These are phyloP conservation scores for Rhyacichthys aspro DNA, from an alignment of 2,797 vertebrate genomes.

Conservation along the genomic window DNA sequence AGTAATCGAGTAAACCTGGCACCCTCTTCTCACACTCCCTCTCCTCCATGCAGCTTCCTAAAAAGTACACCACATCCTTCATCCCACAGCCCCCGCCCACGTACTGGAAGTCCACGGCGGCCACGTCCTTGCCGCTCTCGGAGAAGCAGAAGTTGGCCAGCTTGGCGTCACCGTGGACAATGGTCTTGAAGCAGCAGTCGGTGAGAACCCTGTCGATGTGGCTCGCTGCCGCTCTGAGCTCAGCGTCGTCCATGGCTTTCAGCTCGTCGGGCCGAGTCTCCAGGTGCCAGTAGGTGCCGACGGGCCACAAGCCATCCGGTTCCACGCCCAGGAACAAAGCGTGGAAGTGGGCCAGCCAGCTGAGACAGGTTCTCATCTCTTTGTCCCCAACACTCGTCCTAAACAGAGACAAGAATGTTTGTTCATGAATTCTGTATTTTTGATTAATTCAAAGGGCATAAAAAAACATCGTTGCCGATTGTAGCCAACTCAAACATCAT, in stretches of 20 bases:
- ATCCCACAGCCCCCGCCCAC: slow-evolving; percentile 82
- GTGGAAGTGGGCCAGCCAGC: slow-evolving; percentile 83
- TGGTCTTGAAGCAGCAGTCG: slow-evolving; percentile 74
- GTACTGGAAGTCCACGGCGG: slow-evolving; percentile 84
- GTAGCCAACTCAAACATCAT: no score
- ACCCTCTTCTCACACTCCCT: slow-evolving; percentile 74
- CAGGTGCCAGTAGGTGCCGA: slow-evolving; percentile 85
- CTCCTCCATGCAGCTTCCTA: slow-evolving; percentile 81
- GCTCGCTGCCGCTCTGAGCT: slow-evolving; percentile 73
- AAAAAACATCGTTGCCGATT: no score
- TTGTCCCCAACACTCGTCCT: slow-evolving; percentile 71
- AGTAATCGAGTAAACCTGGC: slow-evolving; percentile 68
- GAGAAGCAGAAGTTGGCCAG: slow-evolving; percentile 84
- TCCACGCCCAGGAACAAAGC: slow-evolving; percentile 72
- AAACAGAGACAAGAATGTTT: background rate
- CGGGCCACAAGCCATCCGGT: slow-evolving; percentile 77
- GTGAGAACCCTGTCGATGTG: slow-evolving; percentile 75
- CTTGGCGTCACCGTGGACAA: slow-evolving; percentile 83
- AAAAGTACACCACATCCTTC: slow-evolving; percentile 81
- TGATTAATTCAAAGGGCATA: no score
- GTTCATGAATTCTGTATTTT: no score
- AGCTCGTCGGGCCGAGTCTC: slow-evolving; percentile 82
- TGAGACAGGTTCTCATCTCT: slow-evolving; percentile 77
- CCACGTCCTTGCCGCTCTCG: slow-evolving; percentile 61
- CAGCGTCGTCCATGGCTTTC: slow-evolving; percentile 70